Evolutionary conservation across 2,113 vertebrate species (phyloP).

Genomic region (Galeopterus variegatus): DNA sequence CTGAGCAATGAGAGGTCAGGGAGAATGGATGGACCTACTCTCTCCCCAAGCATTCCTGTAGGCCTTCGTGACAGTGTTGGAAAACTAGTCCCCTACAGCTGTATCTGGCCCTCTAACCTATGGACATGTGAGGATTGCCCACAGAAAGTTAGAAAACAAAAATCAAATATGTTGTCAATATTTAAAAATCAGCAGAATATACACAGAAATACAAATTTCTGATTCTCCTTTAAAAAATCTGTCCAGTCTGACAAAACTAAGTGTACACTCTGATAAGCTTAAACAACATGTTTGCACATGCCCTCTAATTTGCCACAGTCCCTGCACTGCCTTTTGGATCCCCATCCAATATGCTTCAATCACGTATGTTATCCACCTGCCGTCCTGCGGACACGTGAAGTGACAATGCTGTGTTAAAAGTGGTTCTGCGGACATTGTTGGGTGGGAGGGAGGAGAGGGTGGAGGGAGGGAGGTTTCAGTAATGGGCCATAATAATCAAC

Average conservation of each 20-base stretch:
- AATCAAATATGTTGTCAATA: neutral
- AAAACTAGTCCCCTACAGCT: neutral
- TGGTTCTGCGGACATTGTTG: no score
- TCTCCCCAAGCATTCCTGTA: neutral
- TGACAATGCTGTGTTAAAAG: no score
- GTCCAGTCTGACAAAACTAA: neutral
- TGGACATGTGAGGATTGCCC: neutral
- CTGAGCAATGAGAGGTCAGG: neutral
- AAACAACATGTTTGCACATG: neutral
- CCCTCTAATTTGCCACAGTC: accelerated
- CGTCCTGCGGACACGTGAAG: no score
- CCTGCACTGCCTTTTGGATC: neutral
- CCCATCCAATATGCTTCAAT: neutral
- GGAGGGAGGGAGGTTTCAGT: no score
- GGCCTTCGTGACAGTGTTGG: neutral
- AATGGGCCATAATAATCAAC: no score
- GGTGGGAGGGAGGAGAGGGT: no score
- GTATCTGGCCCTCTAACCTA: neutral
- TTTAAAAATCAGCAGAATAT: neutral
- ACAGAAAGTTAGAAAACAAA: neutral
- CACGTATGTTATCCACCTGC: neutral
- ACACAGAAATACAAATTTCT: neutral
- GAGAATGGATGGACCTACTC: neutral
- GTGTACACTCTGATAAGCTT: neutral
- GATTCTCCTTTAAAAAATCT: neutral